Evolutionary conservation across 92 coral and sea anemone species (phyloP).

Genomic region (Galaxea fascicularis): DNA sequence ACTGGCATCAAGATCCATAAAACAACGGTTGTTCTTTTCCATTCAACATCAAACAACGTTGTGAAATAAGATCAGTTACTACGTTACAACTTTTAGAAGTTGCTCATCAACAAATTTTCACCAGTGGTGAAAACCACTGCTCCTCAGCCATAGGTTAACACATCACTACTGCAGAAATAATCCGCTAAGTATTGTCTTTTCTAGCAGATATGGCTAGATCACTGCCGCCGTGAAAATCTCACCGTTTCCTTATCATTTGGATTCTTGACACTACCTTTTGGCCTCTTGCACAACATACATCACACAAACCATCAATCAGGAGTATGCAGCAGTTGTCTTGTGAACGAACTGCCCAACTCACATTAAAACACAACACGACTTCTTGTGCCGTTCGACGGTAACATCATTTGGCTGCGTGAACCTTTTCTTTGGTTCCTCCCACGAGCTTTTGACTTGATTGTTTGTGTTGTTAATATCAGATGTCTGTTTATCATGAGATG

Average conservation of each 20-base stretch:
- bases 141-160: too few species aligned
- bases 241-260: background rate
- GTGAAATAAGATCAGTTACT: too few species aligned
- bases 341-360: conserved; percentile 14
- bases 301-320: background rate
- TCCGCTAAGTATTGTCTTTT: too few species aligned
- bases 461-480: conserved; percentile 14
- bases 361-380: conserved; percentile 86
- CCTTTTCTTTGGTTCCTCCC: conserved; percentile 22
- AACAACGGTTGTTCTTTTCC: too few species aligned
- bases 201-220: too few species aligned
- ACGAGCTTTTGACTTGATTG: background rate
- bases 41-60: too few species aligned
- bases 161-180: too few species aligned
- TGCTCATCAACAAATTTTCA: too few species aligned
- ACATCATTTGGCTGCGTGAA: conserved; percentile 29
- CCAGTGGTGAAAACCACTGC: too few species aligned
- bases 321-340: too few species aligned
- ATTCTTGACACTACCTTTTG: background rate
- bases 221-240: too few species aligned
- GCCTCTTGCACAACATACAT: background rate
- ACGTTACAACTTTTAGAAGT: too few species aligned
- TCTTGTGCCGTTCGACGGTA: conserved; percentile 71
- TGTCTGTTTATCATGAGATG: background rate
- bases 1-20: background rate